Conservation (phyloP, 2,888 invertebrate species). For the Lypha dubia region DNA sequence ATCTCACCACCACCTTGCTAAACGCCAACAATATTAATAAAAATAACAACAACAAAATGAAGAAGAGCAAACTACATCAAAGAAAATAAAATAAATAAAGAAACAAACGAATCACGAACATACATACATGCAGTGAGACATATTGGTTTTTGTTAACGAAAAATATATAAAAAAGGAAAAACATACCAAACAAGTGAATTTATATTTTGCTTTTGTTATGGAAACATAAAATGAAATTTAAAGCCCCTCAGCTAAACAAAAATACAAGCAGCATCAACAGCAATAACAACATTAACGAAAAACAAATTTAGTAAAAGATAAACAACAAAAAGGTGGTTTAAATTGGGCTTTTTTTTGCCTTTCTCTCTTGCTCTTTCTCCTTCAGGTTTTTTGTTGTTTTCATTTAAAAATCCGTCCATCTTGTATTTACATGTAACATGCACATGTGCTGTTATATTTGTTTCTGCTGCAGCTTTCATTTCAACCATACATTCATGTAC, state of each 20-base stretch:
- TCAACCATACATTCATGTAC: not conserved
- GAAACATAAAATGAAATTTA: slow-evolving; percentile 67
- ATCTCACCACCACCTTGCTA: slow-evolving; percentile 57
- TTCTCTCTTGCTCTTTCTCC: not conserved
- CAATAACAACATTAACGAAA: slow-evolving; percentile 42
- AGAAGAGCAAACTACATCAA: slow-evolving; percentile 33
- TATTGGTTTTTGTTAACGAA: slow-evolving; percentile 23
- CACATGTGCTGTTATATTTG: not conserved
- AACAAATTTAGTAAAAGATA: slow-evolving; percentile 47
- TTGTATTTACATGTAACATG: slow-evolving; percentile 36
- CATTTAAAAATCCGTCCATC: slow-evolving; percentile 44
- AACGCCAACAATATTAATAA: slow-evolving; percentile 51
- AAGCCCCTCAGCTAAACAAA: slow-evolving; percentile 63
- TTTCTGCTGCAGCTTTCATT: slow-evolving; percentile 22
- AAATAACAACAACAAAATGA: slow-evolving; percentile 25
- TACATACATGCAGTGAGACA: slow-evolving; percentile 32
- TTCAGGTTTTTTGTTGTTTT: not conserved
- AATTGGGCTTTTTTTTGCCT: slow-evolving; percentile 11
- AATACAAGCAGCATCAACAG: slow-evolving; percentile 38
- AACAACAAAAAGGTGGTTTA: slow-evolving; percentile 63
- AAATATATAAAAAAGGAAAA: not conserved
- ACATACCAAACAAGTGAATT: slow-evolving; percentile 32
- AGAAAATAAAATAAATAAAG: slow-evolving; percentile 45
- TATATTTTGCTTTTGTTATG: slow-evolving; percentile 51
- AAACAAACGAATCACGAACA: slow-evolving; percentile 10